Base-by-base conservation (phyloP, 2,113 vertebrate species). In the Gobiocypris rarus region DNA sequence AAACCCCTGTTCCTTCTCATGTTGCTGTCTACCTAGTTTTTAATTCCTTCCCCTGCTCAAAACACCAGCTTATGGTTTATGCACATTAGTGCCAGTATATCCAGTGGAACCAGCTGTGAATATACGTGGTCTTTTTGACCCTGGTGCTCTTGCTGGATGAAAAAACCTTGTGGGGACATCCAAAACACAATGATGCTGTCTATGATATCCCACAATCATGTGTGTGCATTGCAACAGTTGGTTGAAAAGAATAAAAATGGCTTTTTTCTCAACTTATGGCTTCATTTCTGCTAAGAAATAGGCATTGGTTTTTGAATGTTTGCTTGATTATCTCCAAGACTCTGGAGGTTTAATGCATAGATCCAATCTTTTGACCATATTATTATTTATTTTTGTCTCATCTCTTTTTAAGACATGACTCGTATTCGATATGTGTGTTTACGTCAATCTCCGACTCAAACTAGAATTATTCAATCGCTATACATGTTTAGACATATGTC, bases 21-120 rank as follows among this genome's bases (percentile, higher is more conserved):
- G 34, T 77, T 59, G 22, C 13, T 77, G 5, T 77, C 54, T 43
- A 24, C 6, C 34, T 5, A 38, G 17, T 56, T 76, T 54, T 75
- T 75, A 54, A 75, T 75, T 54, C 28, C 73, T 58, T 77, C 5
- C 9, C 31, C 34, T 19, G 26, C 15, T 75, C 4, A 34, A 28
- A 56, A 34, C 26, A 75, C 28, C 48, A 56, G 50, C 74, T 75
- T 75, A 56, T 22, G 54, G 75, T 41, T 58, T 77, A 10, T 75
- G 74, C 50, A 19, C 48, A 50, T 71, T 71, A 71, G 22, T 41
- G 19, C 19, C 10, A n/a, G 67, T 70, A 70, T 70, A 70, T 70
- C 67, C 3, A 28, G 13, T 63, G 59, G 59, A 63, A 26, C 22
- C 11, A 7, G 5, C 24, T n/a, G 10, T 10, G 9, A 59, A 59